Percentiles rank a stretch among this genome's conserved stretches.
Conservation (phyloP, 2,797 vertebrate species). For the Lepilemur septentrionalis region DNA sequence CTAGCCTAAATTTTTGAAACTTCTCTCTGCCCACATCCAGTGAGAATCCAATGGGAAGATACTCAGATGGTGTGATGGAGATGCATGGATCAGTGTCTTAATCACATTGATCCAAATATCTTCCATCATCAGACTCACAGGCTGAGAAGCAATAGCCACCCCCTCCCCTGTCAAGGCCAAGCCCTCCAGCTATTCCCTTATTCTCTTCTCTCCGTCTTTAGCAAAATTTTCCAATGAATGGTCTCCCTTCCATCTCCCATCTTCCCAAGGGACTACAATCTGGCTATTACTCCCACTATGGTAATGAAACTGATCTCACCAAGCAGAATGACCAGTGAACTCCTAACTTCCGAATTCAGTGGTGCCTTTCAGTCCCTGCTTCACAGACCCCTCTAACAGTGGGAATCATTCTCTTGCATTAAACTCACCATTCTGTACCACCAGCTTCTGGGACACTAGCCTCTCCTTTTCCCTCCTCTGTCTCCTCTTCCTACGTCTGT, state of each 20-base stretch:
- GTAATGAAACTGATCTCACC: neutral
- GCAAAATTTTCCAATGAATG: neutral
- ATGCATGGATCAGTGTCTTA: neutral
- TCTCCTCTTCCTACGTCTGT: neutral
- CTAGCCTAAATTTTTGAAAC: constrained; percentile 7
- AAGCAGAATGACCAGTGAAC: neutral
- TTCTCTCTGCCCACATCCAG: neutral
- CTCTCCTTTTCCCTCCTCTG: neutral
- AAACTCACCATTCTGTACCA: neutral
- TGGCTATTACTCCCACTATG: neutral
- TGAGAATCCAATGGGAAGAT: neutral
- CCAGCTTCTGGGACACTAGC: neutral
- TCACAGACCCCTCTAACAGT: neutral
- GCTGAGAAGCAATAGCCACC: neutral
- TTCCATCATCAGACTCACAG: neutral
- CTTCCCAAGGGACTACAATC: neutral
- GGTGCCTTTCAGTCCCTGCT: neutral
- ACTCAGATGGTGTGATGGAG: neutral
- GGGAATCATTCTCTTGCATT: neutral
- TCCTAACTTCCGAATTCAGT: neutral
- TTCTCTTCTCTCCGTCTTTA: neutral
- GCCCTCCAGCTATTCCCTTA: neutral
- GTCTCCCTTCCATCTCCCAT: neutral
- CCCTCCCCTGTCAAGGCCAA: neutral
- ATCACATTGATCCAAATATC: neutral